These are phyloP conservation scores for Odocoileus hemionus DNA, from an alignment of 2,113 vertebrate genomes.

Conservation along the genomic window DNA sequence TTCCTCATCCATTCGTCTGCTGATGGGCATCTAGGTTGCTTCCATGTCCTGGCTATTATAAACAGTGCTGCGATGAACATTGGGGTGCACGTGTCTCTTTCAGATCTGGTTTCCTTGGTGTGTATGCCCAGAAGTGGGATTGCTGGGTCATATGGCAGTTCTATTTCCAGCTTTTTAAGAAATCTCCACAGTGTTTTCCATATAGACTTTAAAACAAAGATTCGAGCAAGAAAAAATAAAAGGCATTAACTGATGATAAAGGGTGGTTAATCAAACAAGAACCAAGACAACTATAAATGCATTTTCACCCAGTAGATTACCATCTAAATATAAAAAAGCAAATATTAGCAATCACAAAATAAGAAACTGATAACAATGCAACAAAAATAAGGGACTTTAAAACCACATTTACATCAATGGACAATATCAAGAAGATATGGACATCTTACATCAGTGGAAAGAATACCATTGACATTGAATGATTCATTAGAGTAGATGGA, in stretches of 20 bases:
- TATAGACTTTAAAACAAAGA: not conserved
- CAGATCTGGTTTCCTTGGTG: no score
- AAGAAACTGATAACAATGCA: not conserved
- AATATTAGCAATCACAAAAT: not conserved
- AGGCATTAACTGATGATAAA: not conserved
- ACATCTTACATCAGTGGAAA: not conserved
- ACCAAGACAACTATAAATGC: not conserved
- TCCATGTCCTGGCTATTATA: no score
- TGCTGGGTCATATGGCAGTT: no score
- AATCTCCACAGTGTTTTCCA: no score
- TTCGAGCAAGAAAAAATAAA: not conserved
- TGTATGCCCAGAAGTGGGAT: no score
- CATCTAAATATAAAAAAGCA: not conserved
- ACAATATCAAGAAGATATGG: not conserved
- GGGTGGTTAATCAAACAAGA: not conserved
- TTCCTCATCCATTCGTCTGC: no score
- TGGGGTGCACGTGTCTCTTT: no score
- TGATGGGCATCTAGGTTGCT: no score
- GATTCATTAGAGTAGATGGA: not conserved
- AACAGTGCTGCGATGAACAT: no score
- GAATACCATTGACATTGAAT: not conserved
- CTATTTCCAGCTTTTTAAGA: no score
- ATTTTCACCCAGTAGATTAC: not conserved
- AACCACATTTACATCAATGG: not conserved
- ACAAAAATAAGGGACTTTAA: not conserved